Base-by-base conservation (phyloP, 2,888 invertebrate genomes). In the Piscicola geometra region DNA sequence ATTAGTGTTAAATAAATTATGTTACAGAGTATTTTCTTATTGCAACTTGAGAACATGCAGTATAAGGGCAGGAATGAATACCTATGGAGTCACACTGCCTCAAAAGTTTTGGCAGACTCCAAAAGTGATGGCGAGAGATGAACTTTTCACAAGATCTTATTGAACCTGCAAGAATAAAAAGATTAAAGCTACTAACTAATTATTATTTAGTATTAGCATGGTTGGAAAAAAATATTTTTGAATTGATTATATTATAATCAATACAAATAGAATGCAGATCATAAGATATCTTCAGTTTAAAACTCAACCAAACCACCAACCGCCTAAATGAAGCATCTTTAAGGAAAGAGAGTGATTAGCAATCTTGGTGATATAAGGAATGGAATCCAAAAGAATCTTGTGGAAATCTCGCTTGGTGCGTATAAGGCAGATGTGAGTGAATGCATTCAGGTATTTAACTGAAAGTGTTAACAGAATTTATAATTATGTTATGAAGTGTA, bases 111-210 rank as follows among this genome's bases (percentile, higher is more conserved):
- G 73, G 73, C 25, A 73, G 35, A n/a, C 41, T 33, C 73, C 60
- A 64, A 30, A 64, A 64, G 64, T 73, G 73, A 28, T 64, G 32
- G 33, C 35, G 28, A 21, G 56, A 60, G 21, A 73, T 33, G 33
- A 56, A 60, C 41, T 64, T 56, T 64, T 73, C 73, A 73, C 73
- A 73, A 1, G 73, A 73, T 32, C 73, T 73, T 18, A 73, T 73
- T 0, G 73, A 73, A 21, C 73, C 73, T 73, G 15, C 21, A 47
- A 47, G n/a, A n/a, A n/a, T n/a, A n/a, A n/a, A n/a, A n/a, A n/a
- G n/a, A n/a, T n/a, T n/a, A n/a, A n/a, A n/a, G n/a, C n/a, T n/a
- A n/a, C n/a, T n/a, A n/a, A n/a, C n/a, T n/a, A n/a, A n/a, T n/a
- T n/a, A n/a, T n/a, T n/a, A n/a, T n/a, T n/a, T n/a, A n/a, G n/a